These are phyloP conservation scores for Corythornis cristatus DNA, from an alignment of 2,113 vertebrate species.

Conservation along the genomic window DNA sequence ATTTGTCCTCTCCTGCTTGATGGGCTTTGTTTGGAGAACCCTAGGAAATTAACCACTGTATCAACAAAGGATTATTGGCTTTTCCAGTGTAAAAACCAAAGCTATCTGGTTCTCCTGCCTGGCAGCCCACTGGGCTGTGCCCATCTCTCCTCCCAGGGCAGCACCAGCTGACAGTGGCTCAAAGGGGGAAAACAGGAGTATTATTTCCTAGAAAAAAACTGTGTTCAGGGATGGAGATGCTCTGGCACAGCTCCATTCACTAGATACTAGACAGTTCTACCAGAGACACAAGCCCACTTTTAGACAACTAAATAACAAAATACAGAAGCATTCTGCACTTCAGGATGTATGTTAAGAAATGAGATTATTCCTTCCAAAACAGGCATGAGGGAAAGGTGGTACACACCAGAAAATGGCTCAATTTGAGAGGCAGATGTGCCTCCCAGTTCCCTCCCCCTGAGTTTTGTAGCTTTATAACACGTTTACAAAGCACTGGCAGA, in stretches of 20 bases:
- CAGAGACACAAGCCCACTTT: not conserved
- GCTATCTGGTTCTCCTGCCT: not conserved
- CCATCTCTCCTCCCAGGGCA: not conserved
- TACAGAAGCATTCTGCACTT: not conserved
- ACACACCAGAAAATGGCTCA: not conserved
- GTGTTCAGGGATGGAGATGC: not conserved
- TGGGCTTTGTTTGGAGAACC: not conserved
- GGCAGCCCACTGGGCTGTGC: accelerated
- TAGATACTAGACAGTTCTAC: not conserved
- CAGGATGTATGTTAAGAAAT: not conserved
- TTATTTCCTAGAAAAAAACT: not conserved
- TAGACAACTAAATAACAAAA: not conserved
- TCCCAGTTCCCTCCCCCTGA: not conserved
- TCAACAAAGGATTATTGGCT: not conserved
- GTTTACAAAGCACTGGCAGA: not conserved
- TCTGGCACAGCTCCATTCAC: not conserved
- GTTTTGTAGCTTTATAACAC: not conserved
- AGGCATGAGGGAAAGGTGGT: not conserved
- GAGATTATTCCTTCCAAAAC: not conserved
- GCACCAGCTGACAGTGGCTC: not conserved
- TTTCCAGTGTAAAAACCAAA: not conserved
- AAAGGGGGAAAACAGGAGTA: not conserved
- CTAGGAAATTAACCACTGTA: not conserved
- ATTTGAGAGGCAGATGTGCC: not conserved
- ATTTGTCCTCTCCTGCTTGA: not conserved